Base-by-base conservation (phyloP, 2,113 vertebrate species). In the Panthera uncia region DNA sequence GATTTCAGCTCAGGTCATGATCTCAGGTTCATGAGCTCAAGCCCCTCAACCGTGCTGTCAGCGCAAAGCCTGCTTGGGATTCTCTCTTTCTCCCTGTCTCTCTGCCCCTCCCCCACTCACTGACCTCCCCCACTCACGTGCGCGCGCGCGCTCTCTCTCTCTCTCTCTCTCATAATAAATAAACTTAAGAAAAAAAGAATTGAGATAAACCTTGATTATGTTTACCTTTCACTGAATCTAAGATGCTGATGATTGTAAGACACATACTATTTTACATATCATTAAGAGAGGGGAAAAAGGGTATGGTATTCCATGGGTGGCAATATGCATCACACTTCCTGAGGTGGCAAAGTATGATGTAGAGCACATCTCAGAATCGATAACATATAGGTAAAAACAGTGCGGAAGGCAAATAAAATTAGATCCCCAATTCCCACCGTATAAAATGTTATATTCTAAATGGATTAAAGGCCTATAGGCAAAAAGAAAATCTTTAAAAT, bases 401-500 rank as follows among this genome's bases (percentile, higher is more conserved):
- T 9, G 15, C 25, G 4, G 82, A 73, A 86, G 63, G 55, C 79
- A 91, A 94, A 92, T 78, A 95, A 93, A 94, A 91, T 91, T 36
- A 89, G 78, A 82, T 82, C 66, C 66, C n/a, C 68, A 55, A 89
- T 84, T 71, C 96, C 91, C 38, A 79, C 45, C 19, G 10, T 41
- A 93, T 93, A 73, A 95, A 90, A 97, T 89, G 52, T 83, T 68
- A 82, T 94, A 89, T 87, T 96, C 82, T 92, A 73, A 79, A 91
- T 92, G 82, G 66, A 97, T 94, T 89, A 95, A 97, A 96, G 82
- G 31, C 66, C 52, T 73, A 50, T 48, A 57, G 27, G 31, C 76
- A 55, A 73, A 96, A 95, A 87, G 48, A 94, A 96, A 91, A 95
- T 96, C 89, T 97, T 97, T 95, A 95, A 96, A 93, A 89, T 97